Evolutionary conservation across 1,140 invertebrate genomes (phyloP).

Genomic region (Sminthurides bifidus): DNA sequence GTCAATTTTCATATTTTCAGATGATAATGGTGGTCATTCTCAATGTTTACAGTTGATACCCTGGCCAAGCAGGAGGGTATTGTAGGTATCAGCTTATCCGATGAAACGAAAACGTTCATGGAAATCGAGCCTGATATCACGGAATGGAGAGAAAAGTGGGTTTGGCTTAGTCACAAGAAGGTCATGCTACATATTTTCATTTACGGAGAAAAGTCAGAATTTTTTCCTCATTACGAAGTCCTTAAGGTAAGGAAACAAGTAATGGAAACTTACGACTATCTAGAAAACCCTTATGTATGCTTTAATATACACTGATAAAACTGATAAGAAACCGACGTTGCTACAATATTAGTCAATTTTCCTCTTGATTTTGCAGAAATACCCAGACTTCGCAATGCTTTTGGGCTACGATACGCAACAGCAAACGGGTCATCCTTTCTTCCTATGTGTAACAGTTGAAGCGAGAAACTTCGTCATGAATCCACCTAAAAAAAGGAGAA

Average conservation of each 20-base stretch:
- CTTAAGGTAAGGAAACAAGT: constrained; percentile 15
- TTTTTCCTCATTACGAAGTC: constrained; percentile 13
- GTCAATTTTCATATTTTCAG: neutral
- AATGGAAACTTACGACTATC: too few relatives aligned
- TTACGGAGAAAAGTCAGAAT: constrained; percentile 22
- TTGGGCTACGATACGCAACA: constrained; percentile 16
- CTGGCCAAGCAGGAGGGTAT: constrained; percentile 19
- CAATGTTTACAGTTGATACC: constrained; percentile 7
- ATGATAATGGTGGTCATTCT: neutral
- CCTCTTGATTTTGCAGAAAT: constrained; percentile 11
- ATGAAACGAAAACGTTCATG: constrained; percentile 20
- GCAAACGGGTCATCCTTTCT: constrained; percentile 18
- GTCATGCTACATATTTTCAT: constrained; percentile 26
- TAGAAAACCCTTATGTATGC: too few relatives aligned
- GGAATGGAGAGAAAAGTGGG: constrained; percentile 9
- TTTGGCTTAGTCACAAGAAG: constrained; percentile 21
- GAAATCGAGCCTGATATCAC: constrained; percentile 14
- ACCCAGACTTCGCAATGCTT: constrained; percentile 25
- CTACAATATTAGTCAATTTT: neutral
- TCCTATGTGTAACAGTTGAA: constrained; percentile 20
- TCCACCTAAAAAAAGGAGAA: constrained; percentile 19
- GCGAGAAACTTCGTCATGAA: constrained; percentile 23
- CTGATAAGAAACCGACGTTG: neutral
- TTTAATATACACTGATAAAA: too few relatives aligned
- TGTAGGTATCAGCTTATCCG: constrained; percentile 18